phyloP scores from a whole-genome alignment of 1,140 invertebrate species.

The Drosophila ficusphila region DNA sequence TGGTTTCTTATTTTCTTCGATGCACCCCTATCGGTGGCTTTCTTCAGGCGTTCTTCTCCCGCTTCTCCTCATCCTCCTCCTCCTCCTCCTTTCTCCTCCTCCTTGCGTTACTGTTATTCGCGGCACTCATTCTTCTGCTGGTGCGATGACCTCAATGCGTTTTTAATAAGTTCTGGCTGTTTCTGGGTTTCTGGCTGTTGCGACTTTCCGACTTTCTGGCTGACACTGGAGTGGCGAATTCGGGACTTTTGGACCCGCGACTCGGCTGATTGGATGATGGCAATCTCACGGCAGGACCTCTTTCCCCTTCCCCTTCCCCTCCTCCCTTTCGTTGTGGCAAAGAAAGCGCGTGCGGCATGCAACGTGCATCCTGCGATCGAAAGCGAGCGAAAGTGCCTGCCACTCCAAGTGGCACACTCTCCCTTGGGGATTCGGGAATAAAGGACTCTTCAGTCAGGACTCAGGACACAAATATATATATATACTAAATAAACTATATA shows the following conservation, averaged over 20 bases:
- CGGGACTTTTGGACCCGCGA: constrained; percentile 1
- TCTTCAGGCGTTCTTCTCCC: neutral
- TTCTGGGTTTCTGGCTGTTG: too few species aligned
- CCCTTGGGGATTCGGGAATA: constrained; percentile 7
- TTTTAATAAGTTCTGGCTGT: constrained; percentile 68
- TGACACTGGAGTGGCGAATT: too few species aligned
- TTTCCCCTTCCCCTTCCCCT: neutral
- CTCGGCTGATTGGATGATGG: constrained; percentile 70
- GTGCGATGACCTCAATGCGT: constrained; percentile 61
- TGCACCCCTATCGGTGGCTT: neutral
- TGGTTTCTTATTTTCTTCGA: too few species aligned
- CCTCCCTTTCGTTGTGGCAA: neutral
- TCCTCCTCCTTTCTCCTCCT: neutral
- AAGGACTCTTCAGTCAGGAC: neutral
- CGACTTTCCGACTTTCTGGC: too few species aligned
- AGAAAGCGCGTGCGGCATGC: constrained; percentile 67
- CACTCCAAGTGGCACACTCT: constrained; percentile 19
- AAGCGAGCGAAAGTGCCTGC: constrained; percentile 39
- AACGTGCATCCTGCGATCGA: constrained; percentile 40
- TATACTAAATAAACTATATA: neutral
- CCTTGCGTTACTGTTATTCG: constrained; percentile 3
- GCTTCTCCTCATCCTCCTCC: neutral
- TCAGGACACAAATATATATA: neutral
- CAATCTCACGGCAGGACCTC: constrained; percentile 58
- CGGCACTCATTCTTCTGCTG: constrained; percentile 9